Percentiles rank a stretch among this genome's conserved stretches.
These are phyloP conservation scores for Motacilla alba DNA, from an alignment of 2,113 vertebrate species.

Conservation along the genomic window DNA sequence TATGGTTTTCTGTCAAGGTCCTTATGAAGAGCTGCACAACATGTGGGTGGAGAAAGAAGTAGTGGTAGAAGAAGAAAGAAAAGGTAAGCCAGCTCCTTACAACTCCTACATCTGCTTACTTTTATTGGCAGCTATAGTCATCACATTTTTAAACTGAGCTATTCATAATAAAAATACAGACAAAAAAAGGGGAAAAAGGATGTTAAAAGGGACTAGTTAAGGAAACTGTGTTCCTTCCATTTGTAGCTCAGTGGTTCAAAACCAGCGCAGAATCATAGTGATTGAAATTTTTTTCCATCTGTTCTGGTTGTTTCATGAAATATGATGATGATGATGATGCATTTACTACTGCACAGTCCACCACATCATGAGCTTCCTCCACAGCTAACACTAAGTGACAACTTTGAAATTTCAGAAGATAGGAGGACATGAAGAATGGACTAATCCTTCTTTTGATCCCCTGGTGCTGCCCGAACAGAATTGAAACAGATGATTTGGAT, in stretches of 20 bases:
- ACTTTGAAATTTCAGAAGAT: neutral
- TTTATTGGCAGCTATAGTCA: neutral
- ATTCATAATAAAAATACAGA: neutral
- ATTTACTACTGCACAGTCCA: neutral
- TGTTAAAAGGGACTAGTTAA: neutral
- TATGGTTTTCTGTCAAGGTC: neutral
- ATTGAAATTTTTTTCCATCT: constrained; percentile 3
- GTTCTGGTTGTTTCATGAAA: neutral
- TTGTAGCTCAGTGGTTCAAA: constrained; percentile 23
- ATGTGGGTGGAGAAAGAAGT: neutral
- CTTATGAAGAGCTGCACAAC: neutral
- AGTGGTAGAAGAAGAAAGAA: neutral
- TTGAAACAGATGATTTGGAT: neutral
- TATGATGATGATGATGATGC: neutral
- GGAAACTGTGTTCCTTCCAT: neutral
- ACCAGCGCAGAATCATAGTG: neutral
- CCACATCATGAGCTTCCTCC: neutral
- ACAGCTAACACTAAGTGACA: neutral
- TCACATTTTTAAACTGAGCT: neutral
- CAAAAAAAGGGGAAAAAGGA: neutral
- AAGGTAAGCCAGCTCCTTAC: neutral
- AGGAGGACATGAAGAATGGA: neutral
- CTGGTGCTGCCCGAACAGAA: neutral
- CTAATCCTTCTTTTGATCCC: neutral
- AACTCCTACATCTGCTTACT: neutral